These are phyloP conservation scores for Deilephila porcellus DNA, from an alignment of 2,888 invertebrate genomes.

Conservation along the genomic window DNA sequence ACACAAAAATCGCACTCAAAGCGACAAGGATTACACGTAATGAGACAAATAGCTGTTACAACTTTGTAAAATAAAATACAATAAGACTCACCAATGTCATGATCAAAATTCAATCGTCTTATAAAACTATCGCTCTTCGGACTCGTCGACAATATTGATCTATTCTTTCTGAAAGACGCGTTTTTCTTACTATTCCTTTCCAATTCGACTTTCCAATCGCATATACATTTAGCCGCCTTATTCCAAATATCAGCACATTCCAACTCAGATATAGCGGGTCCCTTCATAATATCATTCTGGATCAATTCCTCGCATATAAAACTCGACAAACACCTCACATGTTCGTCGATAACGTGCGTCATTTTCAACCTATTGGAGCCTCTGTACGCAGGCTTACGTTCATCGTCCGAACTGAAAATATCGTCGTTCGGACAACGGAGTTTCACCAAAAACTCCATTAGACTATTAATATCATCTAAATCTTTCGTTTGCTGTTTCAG, in stretches of 20 bases:
- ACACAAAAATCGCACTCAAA: no score
- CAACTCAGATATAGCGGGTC: conserved; percentile 82
- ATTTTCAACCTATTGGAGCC: conserved; percentile 66
- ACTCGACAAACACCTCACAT: conserved; percentile 75
- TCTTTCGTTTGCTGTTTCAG: conserved; percentile 77
- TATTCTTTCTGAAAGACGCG: conserved; percentile 81
- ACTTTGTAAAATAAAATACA: neutral
- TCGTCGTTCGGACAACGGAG: conserved; percentile 79
- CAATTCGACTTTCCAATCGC: conserved; percentile 86
- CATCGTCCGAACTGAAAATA: conserved; percentile 85
- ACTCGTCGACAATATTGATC: conserved; percentile 78
- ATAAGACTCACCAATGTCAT: conserved; percentile 71
- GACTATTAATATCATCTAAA: conserved; percentile 70
- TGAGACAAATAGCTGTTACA: neutral
- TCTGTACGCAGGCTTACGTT: conserved; percentile 63
- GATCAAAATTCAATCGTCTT: conserved; percentile 76
- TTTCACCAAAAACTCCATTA: conserved; percentile 70
- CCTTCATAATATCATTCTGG: conserved; percentile 64
- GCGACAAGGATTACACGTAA: neutral
- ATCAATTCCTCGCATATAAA: conserved; percentile 75
- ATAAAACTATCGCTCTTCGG: conserved; percentile 73
- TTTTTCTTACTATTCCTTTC: conserved; percentile 81
- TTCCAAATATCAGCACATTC: conserved; percentile 86
- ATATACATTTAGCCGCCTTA: conserved; percentile 84
- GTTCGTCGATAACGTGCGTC: conserved; percentile 65